Evolutionary conservation across 37 sponge, comb jelly and placozoan species (phyloP).

Genomic region (Cladorhizidae sp.): DNA sequence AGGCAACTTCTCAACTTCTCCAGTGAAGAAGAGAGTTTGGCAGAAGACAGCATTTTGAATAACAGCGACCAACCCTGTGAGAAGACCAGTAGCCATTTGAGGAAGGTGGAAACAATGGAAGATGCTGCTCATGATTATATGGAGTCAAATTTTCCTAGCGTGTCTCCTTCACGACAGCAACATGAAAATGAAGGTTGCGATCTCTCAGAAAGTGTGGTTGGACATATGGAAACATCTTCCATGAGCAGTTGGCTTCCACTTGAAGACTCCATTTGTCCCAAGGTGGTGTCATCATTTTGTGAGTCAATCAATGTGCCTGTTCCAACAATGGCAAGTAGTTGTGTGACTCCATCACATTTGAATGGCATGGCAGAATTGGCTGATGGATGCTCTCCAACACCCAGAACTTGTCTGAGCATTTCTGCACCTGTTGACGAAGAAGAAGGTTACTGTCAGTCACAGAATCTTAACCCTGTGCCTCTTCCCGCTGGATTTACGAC

Average conservation of each 20-base stretch:
- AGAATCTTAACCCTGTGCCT: not conserved
- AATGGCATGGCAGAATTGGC: too few species aligned
- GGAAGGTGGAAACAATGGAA: too few species aligned
- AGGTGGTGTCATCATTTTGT: too few species aligned
- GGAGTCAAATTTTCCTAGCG: too few species aligned
- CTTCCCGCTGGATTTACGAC: not conserved
- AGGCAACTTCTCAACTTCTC: constrained; percentile 50
- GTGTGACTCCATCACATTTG: too few species aligned
- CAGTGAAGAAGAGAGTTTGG: constrained; percentile 8
- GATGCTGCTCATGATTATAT: too few species aligned
- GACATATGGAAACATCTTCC: not conserved
- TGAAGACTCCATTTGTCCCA: too few species aligned
- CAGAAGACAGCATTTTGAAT: not conserved
- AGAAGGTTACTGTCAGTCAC: not conserved
- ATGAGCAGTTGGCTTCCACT: not conserved
- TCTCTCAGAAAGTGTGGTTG: not conserved
- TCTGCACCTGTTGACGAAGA: not conserved
- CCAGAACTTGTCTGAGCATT: not conserved
- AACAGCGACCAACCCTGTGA: not conserved
- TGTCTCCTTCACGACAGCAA: too few species aligned
- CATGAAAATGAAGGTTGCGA: not conserved
- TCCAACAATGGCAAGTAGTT: too few species aligned
- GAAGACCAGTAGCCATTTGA: not conserved
- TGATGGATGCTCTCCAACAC: too few species aligned
- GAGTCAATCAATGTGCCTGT: too few species aligned